Evolutionary conservation across 2,888 invertebrate genomes (phyloP), one percentile per base, ranked within the genome.

Genomic region (Drosophila fulvimacula): DNA sequence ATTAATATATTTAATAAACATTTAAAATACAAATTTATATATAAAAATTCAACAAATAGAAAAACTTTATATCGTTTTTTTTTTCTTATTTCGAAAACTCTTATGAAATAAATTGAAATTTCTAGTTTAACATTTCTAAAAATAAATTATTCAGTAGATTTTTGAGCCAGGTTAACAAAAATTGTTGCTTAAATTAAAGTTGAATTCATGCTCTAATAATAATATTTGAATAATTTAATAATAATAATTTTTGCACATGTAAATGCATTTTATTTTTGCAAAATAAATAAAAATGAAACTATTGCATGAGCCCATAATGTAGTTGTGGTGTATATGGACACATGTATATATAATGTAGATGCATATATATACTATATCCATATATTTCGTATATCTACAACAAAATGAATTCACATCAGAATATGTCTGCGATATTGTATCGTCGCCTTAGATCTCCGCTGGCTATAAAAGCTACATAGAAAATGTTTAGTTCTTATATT

Each of bases 281-380:
- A 69, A 63, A 48, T 7, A 48, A 30, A 46, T 30, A 7, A 24
- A 10, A n/a, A 56, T n/a, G 17, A 46, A 72, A 53, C 13, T 68
- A 75, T 76, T 76, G 76, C 76, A 55, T 58, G 39, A 60, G 65
- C 76, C 69, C 78, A 44, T 42, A n/a, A 17, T 48, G 10, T 30
- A 49, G 30, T 48, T 30, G 30, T 13, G 17, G 24, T 17, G 30
- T 11, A 48, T 27, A 24, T 24, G 15, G 15, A 44, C 1, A 44
- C n/a, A n/a, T n/a, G 10, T 9, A 27, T 27, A 46, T 27, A 27
- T 46, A 24, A 5, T 11, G 3, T 13, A 3, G 5, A 30, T 44
- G 24, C 24, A 24, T 27, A 38, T n/a, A 38, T 17, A 39, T 17
- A 39, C 17, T 39, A 39, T 39, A 39, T 17, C 17, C 17, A 39